Conservation (phyloP, 2,797 vertebrate species). For the Champsocephalus esox region DNA sequence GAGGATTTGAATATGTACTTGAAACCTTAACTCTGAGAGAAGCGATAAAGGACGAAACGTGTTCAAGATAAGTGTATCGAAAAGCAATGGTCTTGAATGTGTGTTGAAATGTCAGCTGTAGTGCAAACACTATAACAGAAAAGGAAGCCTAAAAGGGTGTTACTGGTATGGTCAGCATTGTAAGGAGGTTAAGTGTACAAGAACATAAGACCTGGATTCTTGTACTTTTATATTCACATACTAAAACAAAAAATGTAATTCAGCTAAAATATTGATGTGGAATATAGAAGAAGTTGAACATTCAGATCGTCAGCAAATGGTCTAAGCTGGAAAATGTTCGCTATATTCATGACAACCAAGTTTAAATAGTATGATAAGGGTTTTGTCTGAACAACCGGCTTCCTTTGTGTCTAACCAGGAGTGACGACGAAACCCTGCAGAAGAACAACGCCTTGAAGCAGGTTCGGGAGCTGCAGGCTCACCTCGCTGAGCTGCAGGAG, state of each 20-base stretch:
- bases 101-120: background rate
- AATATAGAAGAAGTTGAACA: background rate
- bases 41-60: too few species aligned
- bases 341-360: background rate
- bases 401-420: constrained; percentile 76
- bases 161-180: too few species aligned
- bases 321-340: background rate
- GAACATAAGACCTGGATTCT: too few species aligned
- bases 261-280: too few species aligned
- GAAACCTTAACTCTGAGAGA: too few species aligned
- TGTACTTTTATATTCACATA: too few species aligned
- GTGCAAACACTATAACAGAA: background rate
- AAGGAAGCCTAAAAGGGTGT: too few species aligned
- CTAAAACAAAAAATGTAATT: background rate
- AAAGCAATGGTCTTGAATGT: too few species aligned
- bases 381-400: background rate
- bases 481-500: constrained; percentile 95
- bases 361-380: background rate
- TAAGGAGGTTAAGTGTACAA: too few species aligned
- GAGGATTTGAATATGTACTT: background rate
- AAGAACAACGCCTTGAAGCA: constrained; percentile 95
- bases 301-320: background rate
- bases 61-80: too few species aligned
- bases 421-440: constrained; percentile 92
- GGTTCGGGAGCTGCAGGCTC: constrained; percentile 95